These are phyloP conservation scores for Leptura quadrifasciata DNA, from an alignment of 2,888 invertebrate species.

Conservation along the genomic window DNA sequence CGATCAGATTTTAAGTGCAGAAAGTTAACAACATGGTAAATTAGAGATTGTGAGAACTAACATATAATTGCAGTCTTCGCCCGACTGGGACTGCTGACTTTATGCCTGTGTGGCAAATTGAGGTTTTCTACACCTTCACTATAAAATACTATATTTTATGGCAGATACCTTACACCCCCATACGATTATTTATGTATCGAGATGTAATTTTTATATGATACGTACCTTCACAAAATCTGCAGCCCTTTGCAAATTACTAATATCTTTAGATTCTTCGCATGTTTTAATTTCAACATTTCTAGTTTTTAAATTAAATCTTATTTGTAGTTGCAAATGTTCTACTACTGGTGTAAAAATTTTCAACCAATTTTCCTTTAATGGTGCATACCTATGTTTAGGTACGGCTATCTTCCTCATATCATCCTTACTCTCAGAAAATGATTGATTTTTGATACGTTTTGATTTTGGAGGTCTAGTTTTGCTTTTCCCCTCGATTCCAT, in stretches of 20 bases:
- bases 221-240: conserved; percentile 93
- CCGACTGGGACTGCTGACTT: too few species aligned
- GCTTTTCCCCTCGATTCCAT: conserved; percentile 78
- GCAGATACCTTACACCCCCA: too few species aligned
- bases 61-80: too few species aligned
- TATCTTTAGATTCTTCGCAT: conserved; percentile 84
- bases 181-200: too few species aligned
- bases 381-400: conserved; percentile 95
- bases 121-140: too few species aligned
- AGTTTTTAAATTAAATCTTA: conserved; percentile 94
- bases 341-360: conserved; percentile 98
- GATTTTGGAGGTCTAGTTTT: conserved; percentile 63
- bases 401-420: conserved; percentile 87
- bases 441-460: conserved; percentile 63
- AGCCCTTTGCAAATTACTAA: conserved; percentile 95
- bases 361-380: conserved; percentile 97
- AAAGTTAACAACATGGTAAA: too few species aligned
- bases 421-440: conserved; percentile 75
- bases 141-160: too few species aligned
- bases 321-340: conserved; percentile 94
- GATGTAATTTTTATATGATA: conserved; percentile 9
- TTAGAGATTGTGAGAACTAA: too few species aligned
- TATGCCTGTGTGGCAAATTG: too few species aligned
- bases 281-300: conserved; percentile 91
- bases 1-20: too few species aligned